Base-by-base conservation (phyloP, 2,797 vertebrate genomes). In the Malacoraja senta region DNA sequence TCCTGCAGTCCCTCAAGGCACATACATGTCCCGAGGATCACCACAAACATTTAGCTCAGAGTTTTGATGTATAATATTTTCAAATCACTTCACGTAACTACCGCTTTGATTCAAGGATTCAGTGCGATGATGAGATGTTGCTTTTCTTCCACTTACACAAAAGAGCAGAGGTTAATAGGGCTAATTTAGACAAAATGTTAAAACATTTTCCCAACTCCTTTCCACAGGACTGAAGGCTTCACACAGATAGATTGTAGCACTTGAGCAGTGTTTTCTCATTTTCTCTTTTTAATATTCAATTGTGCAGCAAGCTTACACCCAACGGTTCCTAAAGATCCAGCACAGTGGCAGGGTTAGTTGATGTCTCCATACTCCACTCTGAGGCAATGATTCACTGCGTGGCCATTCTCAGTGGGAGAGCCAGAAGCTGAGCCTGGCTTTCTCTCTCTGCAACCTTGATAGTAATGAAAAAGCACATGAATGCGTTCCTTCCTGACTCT, bases 201-300 rank as follows among this genome's bases (percentile, higher is more conserved):
- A 61, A 53, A 26, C 26, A 63, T 86, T 86, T 63, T 86, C n/a
- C 58, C 61, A 86, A 86, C 58, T 86, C 83, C 58, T 86, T 86
- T 29, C 81, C 81, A 61, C 58, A 63, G 83, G 53, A 58, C 53
- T 86, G 61, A 32, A 3, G n/a, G 83, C 61, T 32, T 86, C 58
- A n/a, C 81, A 61, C 58, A 63, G 81, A 61, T 63, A 84, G 83
- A 53, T 86, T 86, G 58, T 13, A 63, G 58, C 83, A 63, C 26
- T 63, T 63, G 24, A 86, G 15, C 58, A n/a, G 9, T 17, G 29
- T 86, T 86, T 53, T 61, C 3, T 63, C 29, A 86, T 12, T n/a
- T 83, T 24, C 29, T 58, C 53, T n/a, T 86, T 86, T 86, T 86
- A 32, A 68, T 6, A 61, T n/a, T 58, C 58, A 63, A 63, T 63